Conservation (phyloP, 2,888 invertebrate species). For the Catocala sponsa region DNA sequence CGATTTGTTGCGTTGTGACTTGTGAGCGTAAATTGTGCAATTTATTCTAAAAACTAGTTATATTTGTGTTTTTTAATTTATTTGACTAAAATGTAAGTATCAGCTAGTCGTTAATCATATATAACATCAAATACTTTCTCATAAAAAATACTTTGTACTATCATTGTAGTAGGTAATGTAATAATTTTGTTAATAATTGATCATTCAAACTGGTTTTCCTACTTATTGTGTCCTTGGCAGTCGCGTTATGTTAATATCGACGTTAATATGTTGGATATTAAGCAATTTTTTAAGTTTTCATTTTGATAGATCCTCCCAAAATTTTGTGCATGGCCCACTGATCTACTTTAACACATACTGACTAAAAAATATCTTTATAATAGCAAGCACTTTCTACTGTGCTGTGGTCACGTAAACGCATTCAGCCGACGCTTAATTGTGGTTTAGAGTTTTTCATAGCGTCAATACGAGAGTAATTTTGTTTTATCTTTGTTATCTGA, state of each 20-base stretch:
- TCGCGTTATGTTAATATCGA: slow-evolving; percentile 61
- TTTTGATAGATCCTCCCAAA: slow-evolving; percentile 23
- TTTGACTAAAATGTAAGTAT: slow-evolving; percentile 52
- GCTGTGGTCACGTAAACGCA: slow-evolving; percentile 41
- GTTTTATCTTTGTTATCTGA: slow-evolving; percentile 57
- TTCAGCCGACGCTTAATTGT: slow-evolving; percentile 22
- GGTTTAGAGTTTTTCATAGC: slow-evolving; percentile 24
- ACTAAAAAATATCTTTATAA: slow-evolving; percentile 40
- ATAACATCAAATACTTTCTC: neutral
- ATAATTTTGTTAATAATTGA: slow-evolving; percentile 60
- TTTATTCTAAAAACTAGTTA: slow-evolving; percentile 48
- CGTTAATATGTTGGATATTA: slow-evolving; percentile 20
- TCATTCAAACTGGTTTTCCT: slow-evolving; percentile 72
- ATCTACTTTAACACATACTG: slow-evolving; percentile 44
- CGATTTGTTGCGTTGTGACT: slow-evolving; percentile 59
- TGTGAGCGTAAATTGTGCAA: slow-evolving; percentile 49
- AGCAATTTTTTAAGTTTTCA: slow-evolving; percentile 20
- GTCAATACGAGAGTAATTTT: slow-evolving; percentile 15
- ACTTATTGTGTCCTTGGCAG: slow-evolving; percentile 67
- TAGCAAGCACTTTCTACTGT: slow-evolving; percentile 59
- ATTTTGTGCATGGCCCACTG: slow-evolving; percentile 58
- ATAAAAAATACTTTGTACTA: slow-evolving; percentile 14
- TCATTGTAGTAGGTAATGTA: slow-evolving; percentile 30
- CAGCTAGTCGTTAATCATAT: slow-evolving; percentile 3
- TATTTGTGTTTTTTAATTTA: slow-evolving; percentile 45